phyloP scores from a whole-genome alignment of 2,113 vertebrate species.

The Scomber colias region DNA sequence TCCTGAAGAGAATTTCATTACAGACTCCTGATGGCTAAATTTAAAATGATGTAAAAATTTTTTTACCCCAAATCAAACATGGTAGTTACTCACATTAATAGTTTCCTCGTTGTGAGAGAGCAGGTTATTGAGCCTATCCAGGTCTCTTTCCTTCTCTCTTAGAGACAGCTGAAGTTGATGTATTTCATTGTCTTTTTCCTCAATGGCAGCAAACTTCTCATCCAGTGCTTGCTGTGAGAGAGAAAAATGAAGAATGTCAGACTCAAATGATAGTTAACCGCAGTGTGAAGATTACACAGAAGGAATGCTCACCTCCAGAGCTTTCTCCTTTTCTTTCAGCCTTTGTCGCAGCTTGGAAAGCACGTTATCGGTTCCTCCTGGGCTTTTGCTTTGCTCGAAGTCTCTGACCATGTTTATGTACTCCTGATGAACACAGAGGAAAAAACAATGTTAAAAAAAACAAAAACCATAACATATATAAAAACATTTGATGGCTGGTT shows the following conservation, averaged over 20 bases:
- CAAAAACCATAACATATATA: too few relatives aligned
- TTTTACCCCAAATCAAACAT: not conserved
- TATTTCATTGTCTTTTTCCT: slow-evolving; percentile 88
- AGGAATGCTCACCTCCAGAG: slow-evolving; percentile 78
- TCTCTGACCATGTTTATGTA: slow-evolving; percentile 84
- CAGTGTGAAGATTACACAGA: slow-evolving; percentile 6
- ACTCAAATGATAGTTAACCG: slow-evolving; percentile 4
- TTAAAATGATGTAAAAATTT: not conserved
- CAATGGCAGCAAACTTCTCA: slow-evolving; percentile 84
- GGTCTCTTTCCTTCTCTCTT: slow-evolving; percentile 84
- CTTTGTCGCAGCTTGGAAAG: slow-evolving; percentile 84
- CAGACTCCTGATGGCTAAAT: not conserved
- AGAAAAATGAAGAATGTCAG: slow-evolving; percentile 13
- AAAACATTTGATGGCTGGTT: not conserved
- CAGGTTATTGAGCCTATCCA: slow-evolving; percentile 84
- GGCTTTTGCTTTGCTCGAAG: slow-evolving; percentile 80
- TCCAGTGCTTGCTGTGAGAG: slow-evolving; percentile 81
- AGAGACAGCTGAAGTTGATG: slow-evolving; percentile 84
- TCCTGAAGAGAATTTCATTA: not conserved
- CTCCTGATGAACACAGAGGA: slow-evolving; percentile 73
- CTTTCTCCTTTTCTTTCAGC: slow-evolving; percentile 85
- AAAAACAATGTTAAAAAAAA: not conserved
- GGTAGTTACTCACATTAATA: slow-evolving; percentile 75
- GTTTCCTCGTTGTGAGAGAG: slow-evolving; percentile 85
- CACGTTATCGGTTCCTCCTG: slow-evolving; percentile 77